Evolutionary conservation across 1,140 invertebrate species (phyloP).

Genomic region (Antheraea mylitta): DNA sequence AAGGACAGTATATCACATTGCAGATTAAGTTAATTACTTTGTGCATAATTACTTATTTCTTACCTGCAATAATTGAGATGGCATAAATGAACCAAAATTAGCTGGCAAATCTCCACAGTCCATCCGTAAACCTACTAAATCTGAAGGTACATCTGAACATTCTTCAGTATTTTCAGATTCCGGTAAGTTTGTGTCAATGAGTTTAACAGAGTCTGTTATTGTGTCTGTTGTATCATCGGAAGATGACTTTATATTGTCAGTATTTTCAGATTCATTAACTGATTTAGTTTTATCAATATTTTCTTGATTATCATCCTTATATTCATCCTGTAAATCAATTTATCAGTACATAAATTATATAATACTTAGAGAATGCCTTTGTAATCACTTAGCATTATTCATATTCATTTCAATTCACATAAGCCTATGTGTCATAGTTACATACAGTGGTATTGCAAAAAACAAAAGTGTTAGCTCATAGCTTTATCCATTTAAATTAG

Average conservation of each 20-base stretch:
- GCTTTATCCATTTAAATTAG: too few relatives aligned
- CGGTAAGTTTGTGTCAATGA: conserved; percentile 47
- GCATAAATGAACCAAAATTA: conserved; percentile 69
- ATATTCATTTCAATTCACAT: too few relatives aligned
- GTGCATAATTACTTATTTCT: not conserved
- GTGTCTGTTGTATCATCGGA: conserved; percentile 34
- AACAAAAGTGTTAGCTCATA: too few relatives aligned
- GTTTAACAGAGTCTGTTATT: conserved; percentile 34
- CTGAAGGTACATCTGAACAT: conserved; percentile 39
- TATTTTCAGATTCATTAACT: conserved; percentile 24
- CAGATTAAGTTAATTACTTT: too few relatives aligned
- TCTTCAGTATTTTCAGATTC: conserved; percentile 23
- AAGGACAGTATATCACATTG: too few relatives aligned
- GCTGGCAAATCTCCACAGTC: conserved; percentile 53
- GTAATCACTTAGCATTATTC: too few relatives aligned
- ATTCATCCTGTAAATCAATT: conserved; percentile 65
- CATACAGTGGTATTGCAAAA: too few relatives aligned
- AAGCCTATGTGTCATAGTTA: too few relatives aligned
- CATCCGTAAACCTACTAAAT: conserved; percentile 63
- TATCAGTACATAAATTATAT: not conserved
- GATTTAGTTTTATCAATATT: conserved; percentile 22
- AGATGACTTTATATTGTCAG: conserved; percentile 31
- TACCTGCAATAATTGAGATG: conserved; percentile 73
- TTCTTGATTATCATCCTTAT: conserved; percentile 61
- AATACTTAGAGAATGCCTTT: too few relatives aligned